Evolutionary conservation across 2,797 vertebrate species (phyloP), one percentile per base, ranked within the genome.

Genomic region (Eremophila alpestris): DNA sequence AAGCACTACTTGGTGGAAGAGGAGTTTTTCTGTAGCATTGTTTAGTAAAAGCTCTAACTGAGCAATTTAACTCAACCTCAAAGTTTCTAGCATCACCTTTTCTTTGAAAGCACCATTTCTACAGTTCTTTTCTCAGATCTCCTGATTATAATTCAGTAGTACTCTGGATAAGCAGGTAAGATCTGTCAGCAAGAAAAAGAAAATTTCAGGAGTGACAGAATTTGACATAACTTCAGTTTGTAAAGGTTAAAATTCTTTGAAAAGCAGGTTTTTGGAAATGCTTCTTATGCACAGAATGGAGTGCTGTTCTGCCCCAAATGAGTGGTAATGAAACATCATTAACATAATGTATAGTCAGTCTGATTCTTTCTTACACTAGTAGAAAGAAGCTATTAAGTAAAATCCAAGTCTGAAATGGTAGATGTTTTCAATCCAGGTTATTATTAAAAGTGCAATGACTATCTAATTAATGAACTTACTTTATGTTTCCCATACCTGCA

Each of bases 191-290:
- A 91, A 75, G 46, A 86, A 78, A 68, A 70, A 6, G 36, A 93
- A 77, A 60, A 74, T 59, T 84, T 76, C 22, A 74, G 10, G 7
- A 85, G 16, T 67, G 56, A 83, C 68, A 91, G 63, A 89, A 59
- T 80, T 93, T 94, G 89, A 65, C 46, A 76, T 26, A 76, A 51
- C 17, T 41, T 63, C 64, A 56, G 20, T 71, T 83, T 64, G 6
- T 67, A 90, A 91, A 93, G 60, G 65, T 46, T 91, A 80, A 93
- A 89, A 91, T 27, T 40, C 20, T 77, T 83, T 70, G 41, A 76
- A 91, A 87, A 89, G 2, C 6, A 36, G 46, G 22, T 64, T 71
- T 71, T 90, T 60, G 32, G 41, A 79, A 65, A 48, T 13, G 24
- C 0, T 55, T 76, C 68, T 73, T 73, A 55, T 55, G 34, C 32